Percentiles rank a stretch among this genome's conserved stretches.
phyloP scores from a whole-genome alignment of 1,140 invertebrate genomes.

The Meloidogyne floridensis region DNA sequence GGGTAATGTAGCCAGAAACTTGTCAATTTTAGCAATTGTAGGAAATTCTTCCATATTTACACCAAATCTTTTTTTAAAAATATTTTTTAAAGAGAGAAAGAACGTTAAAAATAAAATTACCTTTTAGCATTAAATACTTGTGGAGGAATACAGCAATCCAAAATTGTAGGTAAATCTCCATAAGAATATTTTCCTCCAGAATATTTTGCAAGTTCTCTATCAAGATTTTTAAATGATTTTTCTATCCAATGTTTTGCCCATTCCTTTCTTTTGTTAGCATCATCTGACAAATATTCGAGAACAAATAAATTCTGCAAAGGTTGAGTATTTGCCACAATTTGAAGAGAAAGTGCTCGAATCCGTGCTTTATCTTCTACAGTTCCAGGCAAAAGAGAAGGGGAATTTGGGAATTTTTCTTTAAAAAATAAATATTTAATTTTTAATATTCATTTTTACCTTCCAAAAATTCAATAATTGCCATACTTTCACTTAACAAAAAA shows the following conservation, averaged over 20 bases:
- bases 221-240: conserved; percentile 81
- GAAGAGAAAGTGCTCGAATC: conserved; percentile 69
- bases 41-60: conserved; percentile 42
- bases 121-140: conserved; percentile 73
- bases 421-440: conserved; percentile 71
- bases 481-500: conserved; percentile 79
- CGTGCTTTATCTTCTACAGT: conserved; percentile 82
- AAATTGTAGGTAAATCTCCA: conserved; percentile 77
- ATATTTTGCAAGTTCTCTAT: conserved; percentile 77
- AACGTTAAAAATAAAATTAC: conserved; percentile 28
- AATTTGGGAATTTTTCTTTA: conserved; percentile 84
- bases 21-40: conserved; percentile 34
- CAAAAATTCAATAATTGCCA: conserved; percentile 85
- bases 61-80: conserved; percentile 36
- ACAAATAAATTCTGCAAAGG: conserved; percentile 89
- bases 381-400: conserved; percentile 78
- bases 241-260: conserved; percentile 92
- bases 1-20: conserved; percentile 20
- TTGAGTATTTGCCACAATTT: conserved; percentile 61
- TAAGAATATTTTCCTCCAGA: conserved; percentile 88
- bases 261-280: conserved; percentile 50
- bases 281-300: conserved; percentile 72
- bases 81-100: conserved; percentile 18
- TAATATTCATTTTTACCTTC: conserved; percentile 70
- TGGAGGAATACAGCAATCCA: conserved; percentile 87